Evolutionary conservation across 2,113 vertebrate species (phyloP).

Genomic region (Oplegnathus fasciatus): DNA sequence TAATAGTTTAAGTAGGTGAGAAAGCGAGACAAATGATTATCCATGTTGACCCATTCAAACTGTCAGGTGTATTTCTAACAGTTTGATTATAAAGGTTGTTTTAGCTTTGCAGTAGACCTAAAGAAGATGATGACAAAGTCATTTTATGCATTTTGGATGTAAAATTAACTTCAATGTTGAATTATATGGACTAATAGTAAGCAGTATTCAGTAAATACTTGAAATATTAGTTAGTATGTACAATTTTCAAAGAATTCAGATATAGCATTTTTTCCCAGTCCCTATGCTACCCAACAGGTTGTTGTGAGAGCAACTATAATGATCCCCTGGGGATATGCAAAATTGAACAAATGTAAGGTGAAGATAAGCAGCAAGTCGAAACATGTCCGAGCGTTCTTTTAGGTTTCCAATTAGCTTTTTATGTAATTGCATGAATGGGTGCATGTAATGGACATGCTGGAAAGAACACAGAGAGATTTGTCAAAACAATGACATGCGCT

Average conservation of each 20-base stretch:
- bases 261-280: neutral
- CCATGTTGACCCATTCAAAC: neutral
- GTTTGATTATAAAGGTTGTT: neutral
- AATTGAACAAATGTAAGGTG: neutral
- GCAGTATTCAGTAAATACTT: neutral
- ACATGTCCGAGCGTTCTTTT: neutral
- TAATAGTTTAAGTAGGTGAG: neutral
- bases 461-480: constrained; percentile 20
- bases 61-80: neutral
- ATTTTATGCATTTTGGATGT: neutral
- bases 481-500: constrained; percentile 5
- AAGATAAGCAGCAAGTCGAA: neutral
- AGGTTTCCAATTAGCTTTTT: neutral
- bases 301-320: neutral
- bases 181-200: neutral
- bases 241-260: neutral
- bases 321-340: neutral
- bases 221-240: neutral
- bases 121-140: neutral
- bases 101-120: neutral
- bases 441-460: neutral
- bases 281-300: neutral
- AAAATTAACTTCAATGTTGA: too few relatives aligned
- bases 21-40: neutral
- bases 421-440: neutral